A percentile compares a stretch with the other conserved stretches of the same genome.
phyloP scores from a whole-genome alignment of 2,888 invertebrate species.

The Tetrapedia diversipes region DNA sequence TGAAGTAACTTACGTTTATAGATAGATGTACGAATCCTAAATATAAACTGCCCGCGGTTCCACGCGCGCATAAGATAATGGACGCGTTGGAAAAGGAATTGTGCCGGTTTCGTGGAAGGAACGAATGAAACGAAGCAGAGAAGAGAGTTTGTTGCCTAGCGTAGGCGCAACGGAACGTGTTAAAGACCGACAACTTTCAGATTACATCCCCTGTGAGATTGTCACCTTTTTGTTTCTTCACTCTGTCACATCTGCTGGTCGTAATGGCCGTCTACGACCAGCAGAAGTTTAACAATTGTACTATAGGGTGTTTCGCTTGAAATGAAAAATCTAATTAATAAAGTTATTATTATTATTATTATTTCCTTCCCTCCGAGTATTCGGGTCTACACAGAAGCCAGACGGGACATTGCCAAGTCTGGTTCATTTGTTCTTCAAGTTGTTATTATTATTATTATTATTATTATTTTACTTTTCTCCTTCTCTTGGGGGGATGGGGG shows the following conservation, averaged over 20 bases:
- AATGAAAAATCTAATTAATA: too few species aligned
- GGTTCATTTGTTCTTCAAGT: too few species aligned
- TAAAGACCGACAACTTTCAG: conserved; percentile 3
- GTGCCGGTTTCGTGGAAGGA: conserved; percentile 46
- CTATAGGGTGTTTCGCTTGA: too few species aligned
- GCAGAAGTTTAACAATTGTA: too few species aligned
- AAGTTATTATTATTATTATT: too few species aligned
- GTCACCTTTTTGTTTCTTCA: background rate
- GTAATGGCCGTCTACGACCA: too few species aligned
- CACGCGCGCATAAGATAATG: conserved; percentile 65
- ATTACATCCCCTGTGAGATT: background rate
- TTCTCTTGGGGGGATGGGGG: too few species aligned
- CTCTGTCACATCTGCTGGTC: background rate
- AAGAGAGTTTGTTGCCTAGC: conserved; percentile 10
- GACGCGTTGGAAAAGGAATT: conserved; percentile 56
- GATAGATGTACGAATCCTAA: conserved; percentile 53
- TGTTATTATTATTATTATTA: too few species aligned
- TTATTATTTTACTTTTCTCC: too few species aligned
- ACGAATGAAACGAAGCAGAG: conserved; percentile 12
- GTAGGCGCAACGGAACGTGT: background rate
- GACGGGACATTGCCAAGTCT: too few species aligned
- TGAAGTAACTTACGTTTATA: conserved; percentile 57
- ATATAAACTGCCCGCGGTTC: conserved; percentile 52
- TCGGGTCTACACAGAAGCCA: too few species aligned
- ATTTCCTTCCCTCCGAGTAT: too few species aligned